Evolutionary conservation across 2,888 invertebrate genomes (phyloP).

Genomic region (Chamaedrilus cognettii): DNA sequence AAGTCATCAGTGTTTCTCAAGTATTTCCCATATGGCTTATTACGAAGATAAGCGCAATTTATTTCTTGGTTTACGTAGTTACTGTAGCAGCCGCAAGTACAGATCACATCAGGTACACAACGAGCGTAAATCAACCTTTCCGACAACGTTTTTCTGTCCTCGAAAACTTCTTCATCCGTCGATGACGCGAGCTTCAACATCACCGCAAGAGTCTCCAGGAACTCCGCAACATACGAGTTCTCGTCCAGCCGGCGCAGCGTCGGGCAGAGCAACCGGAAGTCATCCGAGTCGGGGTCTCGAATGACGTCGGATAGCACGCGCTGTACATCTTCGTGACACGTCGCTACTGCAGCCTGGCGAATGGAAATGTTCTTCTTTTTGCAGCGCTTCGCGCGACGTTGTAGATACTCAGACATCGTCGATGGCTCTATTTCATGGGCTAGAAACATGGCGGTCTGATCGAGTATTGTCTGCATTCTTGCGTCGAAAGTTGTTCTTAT

Average conservation of each 20-base stretch:
- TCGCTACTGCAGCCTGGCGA: not conserved
- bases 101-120: too few relatives aligned
- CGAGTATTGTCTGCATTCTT: constrained; percentile 28
- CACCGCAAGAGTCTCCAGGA: constrained; percentile 47
- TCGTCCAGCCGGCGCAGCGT: constrained; percentile 41
- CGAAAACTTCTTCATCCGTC: not conserved
- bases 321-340: constrained; percentile 15
- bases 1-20: not conserved
- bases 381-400: not conserved
- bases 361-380: not conserved
- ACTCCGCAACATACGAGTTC: constrained; percentile 44
- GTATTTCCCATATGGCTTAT: not conserved
- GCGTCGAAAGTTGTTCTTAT: too few relatives aligned
- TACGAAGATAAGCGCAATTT: not conserved
- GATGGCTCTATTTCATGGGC: constrained; percentile 28
- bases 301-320: constrained; percentile 28
- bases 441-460: constrained; percentile 32
- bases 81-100: too few relatives aligned
- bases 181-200: not conserved
- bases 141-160: not conserved
- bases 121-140: too few relatives aligned
- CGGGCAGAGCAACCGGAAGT: constrained; percentile 49
- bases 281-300: constrained; percentile 24
- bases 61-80: not conserved
- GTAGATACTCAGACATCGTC: constrained; percentile 7